Percentiles rank a stretch among this genome's conserved stretches.
phyloP scores from a whole-genome alignment of 53 echinoderm and acorn worm genomes.

The Mesocentrotus franciscanus region DNA sequence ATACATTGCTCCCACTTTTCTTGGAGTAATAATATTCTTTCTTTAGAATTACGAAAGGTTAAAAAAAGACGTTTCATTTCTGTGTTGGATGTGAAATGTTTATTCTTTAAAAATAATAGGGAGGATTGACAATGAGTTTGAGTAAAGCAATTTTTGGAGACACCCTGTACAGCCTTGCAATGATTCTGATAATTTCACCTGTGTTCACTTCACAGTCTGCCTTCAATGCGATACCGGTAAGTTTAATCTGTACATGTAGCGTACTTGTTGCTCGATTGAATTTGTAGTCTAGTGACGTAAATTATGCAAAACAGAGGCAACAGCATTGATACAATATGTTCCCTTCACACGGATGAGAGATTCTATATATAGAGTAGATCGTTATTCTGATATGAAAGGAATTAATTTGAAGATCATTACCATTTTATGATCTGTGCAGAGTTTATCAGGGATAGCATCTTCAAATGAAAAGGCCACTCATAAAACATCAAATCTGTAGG shows the following conservation, averaged over 20 bases:
- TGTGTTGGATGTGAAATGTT: no score
- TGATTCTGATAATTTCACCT: no score
- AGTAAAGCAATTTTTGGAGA: no score
- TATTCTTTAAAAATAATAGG: no score
- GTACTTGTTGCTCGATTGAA: not conserved
- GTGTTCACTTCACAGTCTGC: no score
- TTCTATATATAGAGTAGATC: not conserved
- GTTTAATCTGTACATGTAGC: not conserved
- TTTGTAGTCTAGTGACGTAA: not conserved
- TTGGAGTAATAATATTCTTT: no score
- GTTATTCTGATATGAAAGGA: not conserved
- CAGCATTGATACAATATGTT: not conserved
- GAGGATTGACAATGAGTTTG: no score
- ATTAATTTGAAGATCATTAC: not conserved
- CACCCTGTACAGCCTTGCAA: no score
- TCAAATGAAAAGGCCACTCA: not conserved
- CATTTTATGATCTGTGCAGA: not conserved
- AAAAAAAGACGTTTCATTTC: no score
- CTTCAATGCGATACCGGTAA: not conserved
- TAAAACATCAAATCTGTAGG: not conserved
- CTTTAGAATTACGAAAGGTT: no score
- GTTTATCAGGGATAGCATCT: not conserved
- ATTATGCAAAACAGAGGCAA: not conserved
- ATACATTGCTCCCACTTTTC: no score
- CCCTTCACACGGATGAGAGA: not conserved